Conservation (phyloP, 2,113 vertebrate genomes). For the Hymenochirus boettgeri region DNA sequence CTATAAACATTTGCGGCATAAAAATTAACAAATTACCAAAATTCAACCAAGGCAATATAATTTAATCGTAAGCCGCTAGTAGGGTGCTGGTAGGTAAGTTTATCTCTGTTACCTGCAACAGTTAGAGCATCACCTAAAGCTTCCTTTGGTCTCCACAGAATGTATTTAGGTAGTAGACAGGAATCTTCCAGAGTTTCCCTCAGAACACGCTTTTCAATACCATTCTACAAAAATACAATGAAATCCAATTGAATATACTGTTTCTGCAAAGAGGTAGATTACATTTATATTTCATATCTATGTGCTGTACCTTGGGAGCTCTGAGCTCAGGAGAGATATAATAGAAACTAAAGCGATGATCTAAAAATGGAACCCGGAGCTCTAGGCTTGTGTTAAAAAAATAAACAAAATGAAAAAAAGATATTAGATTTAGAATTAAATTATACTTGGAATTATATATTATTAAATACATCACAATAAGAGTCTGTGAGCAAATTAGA, state of each 20-base stretch:
- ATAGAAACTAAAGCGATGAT: conserved; percentile 86
- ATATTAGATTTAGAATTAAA: not conserved
- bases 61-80: too few species aligned
- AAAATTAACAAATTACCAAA: too few species aligned
- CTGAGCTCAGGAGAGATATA: conserved; percentile 84
- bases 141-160: conserved; percentile 91
- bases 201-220: conserved; percentile 87
- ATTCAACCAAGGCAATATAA: too few species aligned
- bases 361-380: conserved; percentile 90
- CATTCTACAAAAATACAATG: conserved; percentile 61
- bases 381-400: conserved; percentile 75
- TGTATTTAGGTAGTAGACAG: conserved; percentile 82
- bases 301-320: conserved; percentile 69
- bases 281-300: not conserved
- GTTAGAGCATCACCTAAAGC: conserved; percentile 89
- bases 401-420: not conserved
- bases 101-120: too few species aligned
- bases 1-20: too few species aligned
- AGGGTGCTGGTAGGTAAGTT: too few species aligned
- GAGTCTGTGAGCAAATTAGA: too few species aligned
- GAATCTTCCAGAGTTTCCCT: conserved; percentile 79
- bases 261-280: not conserved
- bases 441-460: not conserved
- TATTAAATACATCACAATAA: too few species aligned
- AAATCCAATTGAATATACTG: not conserved